A percentile compares a stretch with the other conserved stretches of the same genome.
phyloP scores from a whole-genome alignment of 1,140 invertebrate species.

The Cherax destructor region DNA sequence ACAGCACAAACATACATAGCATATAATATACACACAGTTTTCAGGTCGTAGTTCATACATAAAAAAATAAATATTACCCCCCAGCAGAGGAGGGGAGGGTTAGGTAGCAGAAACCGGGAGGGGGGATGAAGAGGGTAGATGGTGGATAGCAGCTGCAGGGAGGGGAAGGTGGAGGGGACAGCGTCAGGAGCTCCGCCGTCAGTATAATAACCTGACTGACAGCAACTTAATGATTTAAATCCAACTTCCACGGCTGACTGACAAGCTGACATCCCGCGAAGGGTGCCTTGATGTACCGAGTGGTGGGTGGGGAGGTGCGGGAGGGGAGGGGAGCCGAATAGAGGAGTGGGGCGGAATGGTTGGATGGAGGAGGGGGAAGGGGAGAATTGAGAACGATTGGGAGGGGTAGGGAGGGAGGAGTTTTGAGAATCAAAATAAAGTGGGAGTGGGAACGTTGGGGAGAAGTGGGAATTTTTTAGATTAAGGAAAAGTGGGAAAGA shows the following conservation, averaged over 20 bases:
- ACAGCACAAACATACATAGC: too few species aligned
- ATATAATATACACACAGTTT: too few species aligned
- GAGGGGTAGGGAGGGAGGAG: too few species aligned
- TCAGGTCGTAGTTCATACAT: too few species aligned
- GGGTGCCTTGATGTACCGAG: conserved; percentile 49
- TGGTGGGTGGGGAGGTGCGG: not conserved
- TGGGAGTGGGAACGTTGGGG: too few species aligned
- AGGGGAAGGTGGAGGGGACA: not conserved
- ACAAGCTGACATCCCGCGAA: conserved; percentile 44
- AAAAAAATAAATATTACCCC: too few species aligned
- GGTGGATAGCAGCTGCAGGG: not conserved
- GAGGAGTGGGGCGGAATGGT: not conserved
- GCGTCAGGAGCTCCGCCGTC: conserved; percentile 6
- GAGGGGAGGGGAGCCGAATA: conserved; percentile 4
- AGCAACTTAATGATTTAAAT: conserved; percentile 64
- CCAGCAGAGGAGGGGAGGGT: too few species aligned
- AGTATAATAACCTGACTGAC: conserved; percentile 57
- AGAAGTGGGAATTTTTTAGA: too few species aligned
- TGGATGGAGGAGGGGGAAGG: conserved; percentile 2
- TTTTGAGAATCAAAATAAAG: too few species aligned
- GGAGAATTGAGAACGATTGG: not conserved
- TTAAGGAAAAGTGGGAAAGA: too few species aligned
- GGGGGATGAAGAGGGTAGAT: not conserved
- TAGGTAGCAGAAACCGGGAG: not conserved
- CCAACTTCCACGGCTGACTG: conserved; percentile 56